These are phyloP conservation scores for Heliconius erato DNA, from an alignment of 2,888 invertebrate species.

Conservation along the genomic window DNA sequence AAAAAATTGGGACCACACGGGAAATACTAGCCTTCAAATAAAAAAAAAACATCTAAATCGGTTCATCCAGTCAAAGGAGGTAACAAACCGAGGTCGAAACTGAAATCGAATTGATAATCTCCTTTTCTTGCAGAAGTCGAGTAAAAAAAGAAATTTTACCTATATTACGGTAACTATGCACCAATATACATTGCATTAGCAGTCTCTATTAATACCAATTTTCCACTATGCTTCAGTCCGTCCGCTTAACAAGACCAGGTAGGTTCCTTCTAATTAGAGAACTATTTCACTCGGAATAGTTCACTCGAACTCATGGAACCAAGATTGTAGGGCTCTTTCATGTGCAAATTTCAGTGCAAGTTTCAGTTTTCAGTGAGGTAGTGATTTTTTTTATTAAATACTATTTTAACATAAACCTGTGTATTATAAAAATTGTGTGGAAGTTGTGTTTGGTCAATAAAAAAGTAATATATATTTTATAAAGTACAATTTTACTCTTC, in stretches of 20 bases:
- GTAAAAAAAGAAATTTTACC: too few relatives aligned
- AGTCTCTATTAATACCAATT: conserved; percentile 46
- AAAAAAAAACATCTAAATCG: too few relatives aligned
- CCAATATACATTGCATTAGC: background rate
- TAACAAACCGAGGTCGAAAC: too few relatives aligned
- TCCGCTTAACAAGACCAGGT: conserved; percentile 42
- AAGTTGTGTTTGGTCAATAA: too few relatives aligned
- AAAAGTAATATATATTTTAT: too few relatives aligned
- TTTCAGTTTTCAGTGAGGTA: background rate
- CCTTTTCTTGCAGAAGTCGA: too few relatives aligned
- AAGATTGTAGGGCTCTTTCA: conserved; percentile 36
- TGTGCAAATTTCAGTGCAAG: background rate
- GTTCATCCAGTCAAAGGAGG: too few relatives aligned
- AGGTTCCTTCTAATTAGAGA: conserved; percentile 47
- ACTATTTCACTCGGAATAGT: conserved; percentile 45
- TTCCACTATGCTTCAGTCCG: conserved; percentile 40
- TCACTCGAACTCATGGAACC: conserved; percentile 31
- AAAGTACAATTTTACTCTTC: too few relatives aligned
- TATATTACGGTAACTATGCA: background rate
- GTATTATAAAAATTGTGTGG: too few relatives aligned
- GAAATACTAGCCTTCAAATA: too few relatives aligned
- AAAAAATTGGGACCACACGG: too few relatives aligned
- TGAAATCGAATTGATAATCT: too few relatives aligned
- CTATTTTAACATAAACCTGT: background rate
- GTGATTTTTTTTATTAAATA: conserved; percentile 7